phyloP scores from a whole-genome alignment of 2,888 invertebrate species.

The Coelopa pilipes region DNA sequence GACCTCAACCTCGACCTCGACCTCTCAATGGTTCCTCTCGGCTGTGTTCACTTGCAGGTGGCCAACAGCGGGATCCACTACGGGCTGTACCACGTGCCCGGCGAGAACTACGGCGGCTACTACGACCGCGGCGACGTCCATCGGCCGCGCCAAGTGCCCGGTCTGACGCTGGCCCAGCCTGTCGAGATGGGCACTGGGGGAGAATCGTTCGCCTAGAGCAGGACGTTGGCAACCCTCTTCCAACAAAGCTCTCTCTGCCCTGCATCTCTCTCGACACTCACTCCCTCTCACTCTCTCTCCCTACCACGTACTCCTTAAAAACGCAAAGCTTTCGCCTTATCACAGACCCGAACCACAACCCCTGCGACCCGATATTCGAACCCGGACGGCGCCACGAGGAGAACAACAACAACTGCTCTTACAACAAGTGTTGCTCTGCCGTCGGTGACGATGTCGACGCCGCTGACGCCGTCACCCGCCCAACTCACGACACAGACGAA shows the following conservation, averaged over 20 bases:
- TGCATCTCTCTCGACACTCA: too few species aligned
- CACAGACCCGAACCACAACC: not conserved
- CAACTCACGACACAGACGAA: not conserved
- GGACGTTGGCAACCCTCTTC: too few species aligned
- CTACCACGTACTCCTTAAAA: not conserved
- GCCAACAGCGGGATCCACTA: slow-evolving; percentile 80
- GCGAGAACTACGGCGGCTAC: slow-evolving; percentile 60
- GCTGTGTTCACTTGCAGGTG: slow-evolving; percentile 67
- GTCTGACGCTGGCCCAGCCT: slow-evolving; percentile 47
- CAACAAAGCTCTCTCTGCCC: too few species aligned
- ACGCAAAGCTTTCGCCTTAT: not conserved
- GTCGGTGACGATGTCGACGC: not conserved
- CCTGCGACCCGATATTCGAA: not conserved
- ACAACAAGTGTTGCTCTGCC: slow-evolving; percentile 5
- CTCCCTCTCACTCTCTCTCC: not conserved
- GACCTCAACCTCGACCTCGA: too few species aligned
- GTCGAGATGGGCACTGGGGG: not conserved
- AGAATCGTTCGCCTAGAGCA: too few species aligned
- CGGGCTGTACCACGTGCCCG: slow-evolving; percentile 76
- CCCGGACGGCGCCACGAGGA: not conserved
- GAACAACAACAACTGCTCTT: not conserved
- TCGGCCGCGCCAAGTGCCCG: slow-evolving; percentile 59
- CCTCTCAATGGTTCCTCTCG: too few species aligned
- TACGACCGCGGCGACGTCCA: slow-evolving; percentile 62
- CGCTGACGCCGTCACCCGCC: not conserved